phyloP scores from a whole-genome alignment of 2,797 vertebrate species.

The Columba guinea region DNA sequence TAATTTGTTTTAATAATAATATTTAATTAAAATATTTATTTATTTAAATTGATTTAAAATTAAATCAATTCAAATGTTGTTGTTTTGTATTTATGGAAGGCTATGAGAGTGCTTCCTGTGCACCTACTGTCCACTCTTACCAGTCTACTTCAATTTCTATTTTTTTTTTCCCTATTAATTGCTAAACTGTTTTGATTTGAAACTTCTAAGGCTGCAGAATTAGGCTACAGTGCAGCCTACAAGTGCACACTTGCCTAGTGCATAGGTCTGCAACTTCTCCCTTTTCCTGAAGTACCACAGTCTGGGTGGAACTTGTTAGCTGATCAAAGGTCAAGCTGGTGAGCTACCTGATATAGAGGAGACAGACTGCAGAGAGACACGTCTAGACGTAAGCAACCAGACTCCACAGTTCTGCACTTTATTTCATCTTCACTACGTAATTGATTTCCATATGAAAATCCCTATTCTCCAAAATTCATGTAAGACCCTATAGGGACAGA shows the following conservation, averaged over 20 bases:
- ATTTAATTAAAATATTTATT: no score
- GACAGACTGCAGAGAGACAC: neutral
- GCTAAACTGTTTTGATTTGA: neutral
- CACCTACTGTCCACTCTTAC: neutral
- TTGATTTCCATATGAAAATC: neutral
- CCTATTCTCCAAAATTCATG: neutral
- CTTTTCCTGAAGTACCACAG: neutral
- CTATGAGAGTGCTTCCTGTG: neutral
- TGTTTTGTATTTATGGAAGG: neutral
- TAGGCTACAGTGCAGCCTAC: neutral
- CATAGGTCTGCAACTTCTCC: neutral
- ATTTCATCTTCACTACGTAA: neutral
- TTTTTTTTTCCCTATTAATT: neutral
- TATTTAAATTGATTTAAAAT: neutral
- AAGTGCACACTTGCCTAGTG: neutral
- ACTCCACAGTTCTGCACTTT: neutral
- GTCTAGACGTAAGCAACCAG: neutral
- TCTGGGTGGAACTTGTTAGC: neutral
- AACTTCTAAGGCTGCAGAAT: neutral
- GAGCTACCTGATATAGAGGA: neutral
- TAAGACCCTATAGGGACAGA: accelerated
- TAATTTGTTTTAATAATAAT: neutral
- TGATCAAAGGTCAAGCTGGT: neutral
- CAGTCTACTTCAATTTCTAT: neutral
- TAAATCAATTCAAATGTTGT: neutral